A percentile compares a stretch with the other conserved stretches of the same genome.
Conservation (phyloP, 2,113 vertebrate genomes). For the Oryzias woworae region DNA sequence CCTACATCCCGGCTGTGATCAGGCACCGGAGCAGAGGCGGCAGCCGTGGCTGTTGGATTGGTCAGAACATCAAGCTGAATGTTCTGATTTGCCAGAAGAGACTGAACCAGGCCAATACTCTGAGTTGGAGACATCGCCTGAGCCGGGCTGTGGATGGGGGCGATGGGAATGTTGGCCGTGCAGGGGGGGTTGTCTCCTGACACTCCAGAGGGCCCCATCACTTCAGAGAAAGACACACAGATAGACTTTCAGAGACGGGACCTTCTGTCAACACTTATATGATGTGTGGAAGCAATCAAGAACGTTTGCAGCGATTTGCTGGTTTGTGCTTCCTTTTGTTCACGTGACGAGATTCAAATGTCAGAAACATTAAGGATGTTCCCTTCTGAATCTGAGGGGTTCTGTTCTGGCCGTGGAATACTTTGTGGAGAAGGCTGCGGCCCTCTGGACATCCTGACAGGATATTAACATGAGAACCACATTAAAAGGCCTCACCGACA, state of each 20-base stretch:
- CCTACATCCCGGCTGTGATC: slow-evolving; percentile 76
- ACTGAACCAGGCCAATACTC: slow-evolving; percentile 96
- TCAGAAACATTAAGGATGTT: too few relatives aligned
- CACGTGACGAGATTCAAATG: too few relatives aligned
- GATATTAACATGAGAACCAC: too few relatives aligned
- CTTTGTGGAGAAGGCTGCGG: too few relatives aligned
- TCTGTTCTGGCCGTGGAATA: too few relatives aligned
- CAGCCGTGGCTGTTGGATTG: slow-evolving; percentile 83
- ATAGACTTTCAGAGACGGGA: not conserved
- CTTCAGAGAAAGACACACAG: slow-evolving; percentile 66
- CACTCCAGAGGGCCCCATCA: slow-evolving; percentile 90
- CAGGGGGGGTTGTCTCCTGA: slow-evolving; percentile 91
- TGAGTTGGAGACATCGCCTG: slow-evolving; percentile 98
- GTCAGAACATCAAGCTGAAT: slow-evolving; percentile 94
- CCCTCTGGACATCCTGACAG: too few relatives aligned
- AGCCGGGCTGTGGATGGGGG: slow-evolving; percentile 97
- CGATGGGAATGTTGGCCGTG: slow-evolving; percentile 98
- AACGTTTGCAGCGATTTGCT: too few relatives aligned
- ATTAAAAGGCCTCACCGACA: too few relatives aligned
- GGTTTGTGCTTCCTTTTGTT: too few relatives aligned
- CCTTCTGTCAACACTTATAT: too few relatives aligned
- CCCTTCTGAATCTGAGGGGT: too few relatives aligned
- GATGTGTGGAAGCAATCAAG: too few relatives aligned
- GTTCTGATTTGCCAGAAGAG: slow-evolving; percentile 96
- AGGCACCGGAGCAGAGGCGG: slow-evolving; percentile 67